Evolutionary conservation across 2,888 invertebrate species (phyloP).

Genomic region (Lycocerus yunnanus): DNA sequence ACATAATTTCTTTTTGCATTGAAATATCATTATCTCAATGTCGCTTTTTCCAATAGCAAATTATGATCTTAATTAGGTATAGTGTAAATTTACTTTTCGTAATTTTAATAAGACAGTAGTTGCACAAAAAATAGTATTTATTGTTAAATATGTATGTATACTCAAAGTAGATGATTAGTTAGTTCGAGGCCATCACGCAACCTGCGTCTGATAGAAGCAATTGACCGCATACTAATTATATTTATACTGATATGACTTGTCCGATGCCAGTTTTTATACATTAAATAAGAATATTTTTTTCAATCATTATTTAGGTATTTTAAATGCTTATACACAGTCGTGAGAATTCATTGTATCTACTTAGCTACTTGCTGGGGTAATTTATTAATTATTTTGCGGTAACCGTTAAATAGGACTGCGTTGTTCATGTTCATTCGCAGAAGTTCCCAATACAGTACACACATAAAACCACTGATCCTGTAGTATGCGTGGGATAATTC

Average conservation of each 20-base stretch:
- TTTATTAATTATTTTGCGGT: constrained; percentile 2
- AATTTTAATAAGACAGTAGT: constrained; percentile 3
- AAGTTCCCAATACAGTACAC: constrained; percentile 16
- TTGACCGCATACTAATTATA: constrained; percentile 25
- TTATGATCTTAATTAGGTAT: not conserved
- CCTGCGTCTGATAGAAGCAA: constrained; percentile 22
- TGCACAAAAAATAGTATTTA: constrained; percentile 14
- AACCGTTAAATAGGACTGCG: constrained; percentile 20
- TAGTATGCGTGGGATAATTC: constrained; percentile 27
- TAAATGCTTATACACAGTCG: not conserved
- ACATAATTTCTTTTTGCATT: too few relatives aligned
- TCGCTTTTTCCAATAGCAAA: not conserved
- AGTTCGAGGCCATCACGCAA: constrained; percentile 28
- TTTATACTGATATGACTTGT: constrained; percentile 6
- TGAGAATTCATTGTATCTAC: not conserved
- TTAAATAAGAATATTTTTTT: constrained; percentile 10
- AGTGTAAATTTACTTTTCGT: constrained; percentile 1
- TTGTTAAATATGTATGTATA: constrained; percentile 12
- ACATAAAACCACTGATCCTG: too few relatives aligned
- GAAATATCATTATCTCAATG: too few relatives aligned
- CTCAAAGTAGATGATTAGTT: constrained; percentile 8
- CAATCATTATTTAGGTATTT: not conserved
- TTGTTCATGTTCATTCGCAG: constrained; percentile 28
- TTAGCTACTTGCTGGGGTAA: not conserved
- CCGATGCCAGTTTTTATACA: constrained; percentile 21